A percentile compares a stretch with the other conserved stretches of the same genome.
Evolutionary conservation across 2,113 vertebrate genomes (phyloP).

Genomic region (Corynorhinus townsendii): DNA sequence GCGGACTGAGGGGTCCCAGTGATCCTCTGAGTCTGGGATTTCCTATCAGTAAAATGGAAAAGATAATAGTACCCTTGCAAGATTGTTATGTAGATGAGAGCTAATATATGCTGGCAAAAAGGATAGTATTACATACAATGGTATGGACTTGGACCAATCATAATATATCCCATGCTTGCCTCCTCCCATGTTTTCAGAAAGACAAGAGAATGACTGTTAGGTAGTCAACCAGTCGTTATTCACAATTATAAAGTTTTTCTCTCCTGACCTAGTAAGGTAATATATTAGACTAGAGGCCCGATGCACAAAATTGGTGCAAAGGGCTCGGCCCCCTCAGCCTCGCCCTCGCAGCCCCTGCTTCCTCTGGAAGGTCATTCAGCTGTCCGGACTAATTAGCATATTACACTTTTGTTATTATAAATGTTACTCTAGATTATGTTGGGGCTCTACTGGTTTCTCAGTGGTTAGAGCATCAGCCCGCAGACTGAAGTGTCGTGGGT

Average conservation of each 20-base stretch:
- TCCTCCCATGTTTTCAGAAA: background rate
- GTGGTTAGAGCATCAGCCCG: too few relatives aligned
- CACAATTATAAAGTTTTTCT: background rate
- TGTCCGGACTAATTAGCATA: too few relatives aligned
- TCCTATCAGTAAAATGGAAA: background rate
- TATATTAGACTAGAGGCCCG: background rate
- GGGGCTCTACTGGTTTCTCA: too few relatives aligned
- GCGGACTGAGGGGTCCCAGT: too few relatives aligned
- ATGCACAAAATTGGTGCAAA: too few relatives aligned
- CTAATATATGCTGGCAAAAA: background rate
- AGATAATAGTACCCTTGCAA: background rate
- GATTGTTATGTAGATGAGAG: background rate
- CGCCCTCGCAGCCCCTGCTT: too few relatives aligned
- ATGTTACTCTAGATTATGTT: too few relatives aligned
- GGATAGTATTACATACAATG: background rate
- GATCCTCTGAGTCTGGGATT: background rate
- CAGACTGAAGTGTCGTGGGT: too few relatives aligned
- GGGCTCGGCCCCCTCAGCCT: too few relatives aligned
- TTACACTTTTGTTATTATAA: too few relatives aligned
- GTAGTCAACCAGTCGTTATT: background rate
- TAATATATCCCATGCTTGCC: background rate
- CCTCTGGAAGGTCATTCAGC: too few relatives aligned
- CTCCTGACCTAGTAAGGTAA: background rate
- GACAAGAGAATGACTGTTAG: background rate
- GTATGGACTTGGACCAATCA: background rate